Conservation (phyloP, 2,888 invertebrate genomes). For the Eudiplozoon nipponicum region DNA sequence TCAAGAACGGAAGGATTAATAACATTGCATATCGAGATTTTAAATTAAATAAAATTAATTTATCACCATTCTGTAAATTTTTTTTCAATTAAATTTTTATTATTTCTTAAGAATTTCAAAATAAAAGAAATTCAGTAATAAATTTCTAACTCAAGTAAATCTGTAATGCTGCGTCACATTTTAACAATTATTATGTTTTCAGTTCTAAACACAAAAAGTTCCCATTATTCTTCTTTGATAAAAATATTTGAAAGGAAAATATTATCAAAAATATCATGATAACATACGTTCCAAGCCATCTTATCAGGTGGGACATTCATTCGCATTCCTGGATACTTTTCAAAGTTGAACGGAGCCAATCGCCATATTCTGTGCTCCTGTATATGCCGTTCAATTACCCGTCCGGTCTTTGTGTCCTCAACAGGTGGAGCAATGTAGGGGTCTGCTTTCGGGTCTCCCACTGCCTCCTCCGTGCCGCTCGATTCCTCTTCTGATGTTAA, state of each 20-base stretch:
- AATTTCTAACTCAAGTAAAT: no score
- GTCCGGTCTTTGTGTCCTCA: slow-evolving; percentile 8
- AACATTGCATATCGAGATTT: no score
- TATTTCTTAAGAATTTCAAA: no score
- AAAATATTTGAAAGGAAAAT: background rate
- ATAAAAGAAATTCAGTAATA: no score
- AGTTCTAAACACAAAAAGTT: no score
- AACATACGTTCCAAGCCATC: slow-evolving; percentile 17
- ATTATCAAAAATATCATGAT: background rate
- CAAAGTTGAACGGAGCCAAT: slow-evolving; percentile 15
- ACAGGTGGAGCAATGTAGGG: slow-evolving; percentile 8
- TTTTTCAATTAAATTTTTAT: no score
- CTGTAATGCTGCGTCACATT: no score
- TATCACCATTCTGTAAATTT: no score
- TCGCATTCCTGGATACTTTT: slow-evolving; percentile 16
- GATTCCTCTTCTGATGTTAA: slow-evolving; percentile 7
- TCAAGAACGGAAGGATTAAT: no score
- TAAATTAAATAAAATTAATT: no score
- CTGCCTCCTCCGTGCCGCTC: slow-evolving; percentile 5
- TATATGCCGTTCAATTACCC: slow-evolving; percentile 9
- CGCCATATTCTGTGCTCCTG: slow-evolving; percentile 13
- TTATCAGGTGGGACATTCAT: slow-evolving; percentile 18
- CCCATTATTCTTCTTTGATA: no score
- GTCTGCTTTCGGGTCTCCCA: slow-evolving; percentile 10
- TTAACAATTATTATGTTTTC: no score